Percentiles rank a stretch among this genome's conserved stretches.
Conservation (phyloP, 2,888 invertebrate genomes). For the Watsonalla cultraria region DNA sequence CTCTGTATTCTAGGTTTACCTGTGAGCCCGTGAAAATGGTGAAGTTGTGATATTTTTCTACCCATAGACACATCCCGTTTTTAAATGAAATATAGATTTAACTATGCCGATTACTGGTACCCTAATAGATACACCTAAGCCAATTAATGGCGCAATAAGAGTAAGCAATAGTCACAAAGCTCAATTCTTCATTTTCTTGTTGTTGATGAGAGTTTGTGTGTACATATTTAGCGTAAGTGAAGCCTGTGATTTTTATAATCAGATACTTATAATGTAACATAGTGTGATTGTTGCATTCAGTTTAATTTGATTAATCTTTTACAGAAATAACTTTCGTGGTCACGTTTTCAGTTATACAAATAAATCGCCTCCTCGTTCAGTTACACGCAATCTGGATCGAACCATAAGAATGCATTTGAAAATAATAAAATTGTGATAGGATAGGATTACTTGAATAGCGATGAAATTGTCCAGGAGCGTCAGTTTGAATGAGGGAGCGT, state of each 20-base stretch:
- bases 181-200: constrained; percentile 66
- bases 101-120: constrained; percentile 29
- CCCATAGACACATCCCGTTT: constrained; percentile 32
- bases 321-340: constrained; percentile 19
- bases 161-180: constrained; percentile 66
- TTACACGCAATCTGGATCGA: constrained; percentile 19
- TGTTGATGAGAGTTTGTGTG: constrained; percentile 71
- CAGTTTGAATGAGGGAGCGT: constrained; percentile 25
- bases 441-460: constrained; percentile 10
- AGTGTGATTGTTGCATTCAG: constrained; percentile 52
- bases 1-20: constrained; percentile 74
- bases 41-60: constrained; percentile 77
- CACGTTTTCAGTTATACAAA: constrained; percentile 23
- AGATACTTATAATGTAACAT: constrained; percentile 41
- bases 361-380: constrained; percentile 26
- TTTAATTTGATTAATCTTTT: constrained; percentile 35
- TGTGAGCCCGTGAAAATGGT: constrained; percentile 61
- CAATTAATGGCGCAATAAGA: constrained; percentile 45
- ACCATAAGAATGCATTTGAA: neutral
- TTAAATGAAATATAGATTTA: constrained; percentile 27
- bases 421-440: neutral
- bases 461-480: constrained; percentile 24
- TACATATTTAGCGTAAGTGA: constrained; percentile 75
- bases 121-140: constrained; percentile 37
- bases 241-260: constrained; percentile 67